Base-by-base conservation (phyloP, 2,888 invertebrate species). In the Drosophila anceps region DNA sequence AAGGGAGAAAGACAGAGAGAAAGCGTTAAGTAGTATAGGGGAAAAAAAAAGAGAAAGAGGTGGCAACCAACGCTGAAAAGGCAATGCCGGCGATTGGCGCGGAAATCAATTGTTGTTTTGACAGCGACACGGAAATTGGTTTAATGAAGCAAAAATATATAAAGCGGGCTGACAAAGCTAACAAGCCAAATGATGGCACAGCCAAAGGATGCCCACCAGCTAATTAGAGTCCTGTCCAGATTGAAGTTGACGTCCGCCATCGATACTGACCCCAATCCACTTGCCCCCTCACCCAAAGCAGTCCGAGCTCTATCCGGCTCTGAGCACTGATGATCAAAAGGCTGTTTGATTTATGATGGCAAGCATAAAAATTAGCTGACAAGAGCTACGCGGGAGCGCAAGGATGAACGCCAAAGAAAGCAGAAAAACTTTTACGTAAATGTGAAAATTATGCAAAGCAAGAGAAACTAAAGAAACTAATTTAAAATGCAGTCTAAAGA, bases 61-160 rank as follows among this genome's bases (percentile, higher is more conserved):
- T 15, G 15, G 24, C 24, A 20, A 10, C 8, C 18, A 41, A 20
- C 39, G 66, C 70, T 85, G 73, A 72, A 88, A 77, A 73, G 83
- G 68, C 73, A 69, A 53, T 57, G 83, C 78, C 73, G 84, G 81
- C 78, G 82, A 86, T 90, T 88, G 90, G 81, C 85, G 90, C 81
- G 86, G 90, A 86, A 86, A 90, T 90, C 86, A 86, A 86, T 86
- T 86, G 90, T 90, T 90, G 86, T 86, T 88, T 85, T 86, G 86
- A 86, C 90, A 90, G 88, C 90, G 77, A 88, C 90, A 81, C 88
- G 86, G 86, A 86, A 86, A 86, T 86, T 86, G 86, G 90, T 82
- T 90, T 86, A 86, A 86, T 86, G 86, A 86, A 86, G 90, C 86
- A 84, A 90, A 86, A 82, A 88, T 82, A 85, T 78, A 78, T 74